Conservation (phyloP, 1,140 invertebrate species). For the Druon quercuslanigerum region DNA sequence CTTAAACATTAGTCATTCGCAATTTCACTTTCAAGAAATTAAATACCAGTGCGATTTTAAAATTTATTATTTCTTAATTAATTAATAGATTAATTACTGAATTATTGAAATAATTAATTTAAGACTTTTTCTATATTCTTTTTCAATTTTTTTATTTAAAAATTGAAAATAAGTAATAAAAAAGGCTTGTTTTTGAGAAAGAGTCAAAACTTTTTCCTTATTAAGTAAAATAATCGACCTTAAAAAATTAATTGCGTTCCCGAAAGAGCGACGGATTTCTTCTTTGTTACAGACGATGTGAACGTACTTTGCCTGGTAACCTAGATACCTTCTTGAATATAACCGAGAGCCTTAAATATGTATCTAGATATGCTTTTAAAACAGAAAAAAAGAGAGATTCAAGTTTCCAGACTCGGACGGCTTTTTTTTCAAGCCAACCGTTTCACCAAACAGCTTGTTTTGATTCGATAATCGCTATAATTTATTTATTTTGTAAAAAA, state of each 20-base stretch:
- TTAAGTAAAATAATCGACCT: slow-evolving; percentile 4
- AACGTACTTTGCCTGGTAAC: slow-evolving; percentile 51
- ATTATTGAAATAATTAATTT: too few species aligned
- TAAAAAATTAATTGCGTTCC: slow-evolving; percentile 39
- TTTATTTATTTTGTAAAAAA: background rate
- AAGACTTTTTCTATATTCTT: too few species aligned
- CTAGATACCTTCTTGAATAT: slow-evolving; percentile 55
- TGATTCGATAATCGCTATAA: slow-evolving; percentile 7
- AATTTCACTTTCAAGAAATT: too few species aligned
- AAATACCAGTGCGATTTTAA: too few species aligned
- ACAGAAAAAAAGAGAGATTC: slow-evolving; percentile 50
- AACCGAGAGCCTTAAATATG: slow-evolving; percentile 33
- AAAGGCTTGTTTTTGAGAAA: too few species aligned
- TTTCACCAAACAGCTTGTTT: slow-evolving; percentile 18
- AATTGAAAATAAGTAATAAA: too few species aligned
- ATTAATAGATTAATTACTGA: too few species aligned
- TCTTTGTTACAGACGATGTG: slow-evolving; percentile 54
- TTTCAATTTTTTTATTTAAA: too few species aligned
- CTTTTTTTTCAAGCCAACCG: slow-evolving; percentile 16
- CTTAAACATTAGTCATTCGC: too few species aligned
- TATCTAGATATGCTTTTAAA: slow-evolving; percentile 32
- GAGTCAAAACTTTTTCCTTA: too few species aligned
- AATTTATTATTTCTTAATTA: background rate
- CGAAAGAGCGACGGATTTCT: slow-evolving; percentile 44
- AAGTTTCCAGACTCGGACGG: slow-evolving; percentile 31